phyloP scores from a whole-genome alignment of 2,797 vertebrate species.

The Betta splendens region DNA sequence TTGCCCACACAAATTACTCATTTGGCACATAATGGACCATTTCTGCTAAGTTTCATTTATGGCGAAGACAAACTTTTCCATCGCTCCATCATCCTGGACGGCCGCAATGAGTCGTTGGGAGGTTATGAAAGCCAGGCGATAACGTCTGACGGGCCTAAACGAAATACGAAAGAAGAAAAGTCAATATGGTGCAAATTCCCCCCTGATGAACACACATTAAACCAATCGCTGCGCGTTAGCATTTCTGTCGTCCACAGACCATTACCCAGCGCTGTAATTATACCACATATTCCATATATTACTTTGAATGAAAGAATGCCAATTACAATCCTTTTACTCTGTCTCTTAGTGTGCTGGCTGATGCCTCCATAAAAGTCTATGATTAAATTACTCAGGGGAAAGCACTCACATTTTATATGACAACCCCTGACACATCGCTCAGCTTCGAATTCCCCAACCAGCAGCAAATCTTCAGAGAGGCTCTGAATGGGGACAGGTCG shows the following conservation, averaged over 20 bases:
- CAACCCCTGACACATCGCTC: constrained; percentile 68
- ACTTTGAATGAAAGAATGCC: constrained; percentile 77
- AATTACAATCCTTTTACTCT: constrained; percentile 76
- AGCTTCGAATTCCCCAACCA: constrained; percentile 63
- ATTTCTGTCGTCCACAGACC: constrained; percentile 57
- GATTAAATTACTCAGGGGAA: constrained; percentile 77
- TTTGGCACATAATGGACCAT: constrained; percentile 46
- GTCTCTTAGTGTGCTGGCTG: constrained; percentile 61
- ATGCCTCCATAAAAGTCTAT: constrained; percentile 74
- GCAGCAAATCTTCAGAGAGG: constrained; percentile 68
- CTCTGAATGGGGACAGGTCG: constrained; percentile 62
- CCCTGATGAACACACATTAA: constrained; percentile 64
- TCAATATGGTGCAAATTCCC: constrained; percentile 53
- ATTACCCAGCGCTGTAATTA: constrained; percentile 72
- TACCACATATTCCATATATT: constrained; percentile 75
- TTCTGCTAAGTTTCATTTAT: constrained; percentile 75
- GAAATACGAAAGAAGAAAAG: constrained; percentile 59
- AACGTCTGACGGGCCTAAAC: constrained; percentile 39
- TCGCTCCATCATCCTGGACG: constrained; percentile 22
- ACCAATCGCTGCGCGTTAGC: constrained; percentile 58
- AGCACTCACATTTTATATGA: constrained; percentile 77
- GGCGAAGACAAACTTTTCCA: constrained; percentile 58
- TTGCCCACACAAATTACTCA: constrained; percentile 70
- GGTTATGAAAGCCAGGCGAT: constrained; percentile 35
- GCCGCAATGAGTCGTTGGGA: constrained; percentile 33